Base-by-base conservation (phyloP, 1,140 invertebrate species). In the Eciton burchellii region DNA sequence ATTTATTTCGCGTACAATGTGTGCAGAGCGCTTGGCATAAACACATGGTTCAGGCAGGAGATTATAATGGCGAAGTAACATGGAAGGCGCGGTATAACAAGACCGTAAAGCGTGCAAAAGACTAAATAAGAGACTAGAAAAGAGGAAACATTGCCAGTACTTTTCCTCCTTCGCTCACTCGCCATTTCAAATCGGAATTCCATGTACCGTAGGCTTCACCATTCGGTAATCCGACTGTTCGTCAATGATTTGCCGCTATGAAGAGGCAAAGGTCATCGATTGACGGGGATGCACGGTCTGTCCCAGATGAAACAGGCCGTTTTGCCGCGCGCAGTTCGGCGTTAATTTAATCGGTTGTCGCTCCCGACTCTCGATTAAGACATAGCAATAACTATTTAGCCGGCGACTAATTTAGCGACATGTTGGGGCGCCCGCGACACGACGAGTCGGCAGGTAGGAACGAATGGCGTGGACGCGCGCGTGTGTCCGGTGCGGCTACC, bases 271-370 rank as follows among this genome's bases (percentile, higher is more conserved):
- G n/a, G n/a, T n/a, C n/a, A n/a, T n/a, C n/a, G n/a, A n/a, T n/a
- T n/a, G n/a, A n/a, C n/a, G n/a, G n/a, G n/a, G n/a, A n/a, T n/a
- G n/a, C n/a, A n/a, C n/a, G n/a, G n/a, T n/a, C n/a, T n/a, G n/a
- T n/a, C n/a, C n/a, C n/a, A n/a, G n/a, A n/a, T n/a, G n/a, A n/a
- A n/a, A n/a, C n/a, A n/a, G n/a, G n/a, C n/a, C n/a, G n/a, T n/a
- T n/a, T n/a, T n/a, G n/a, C n/a, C 35, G 6, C 35, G 35, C 6
- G n/a, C 6, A 6, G 35, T 35, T 56, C 68, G n/a, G 83, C 79
- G 77, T 43, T 85, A 72, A 85, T 87, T 87, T 77, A 83, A 87
- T 87, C 73, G 72, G n/a, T 56, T 71, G 6, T 35, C 35, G 35
- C 49, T 21, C 60, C 21, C 59, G 14, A 59, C 77, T 72, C 47